These are phyloP conservation scores for Tetranychus truncatus DNA, from an alignment of 2,888 invertebrate species.

Conservation along the genomic window DNA sequence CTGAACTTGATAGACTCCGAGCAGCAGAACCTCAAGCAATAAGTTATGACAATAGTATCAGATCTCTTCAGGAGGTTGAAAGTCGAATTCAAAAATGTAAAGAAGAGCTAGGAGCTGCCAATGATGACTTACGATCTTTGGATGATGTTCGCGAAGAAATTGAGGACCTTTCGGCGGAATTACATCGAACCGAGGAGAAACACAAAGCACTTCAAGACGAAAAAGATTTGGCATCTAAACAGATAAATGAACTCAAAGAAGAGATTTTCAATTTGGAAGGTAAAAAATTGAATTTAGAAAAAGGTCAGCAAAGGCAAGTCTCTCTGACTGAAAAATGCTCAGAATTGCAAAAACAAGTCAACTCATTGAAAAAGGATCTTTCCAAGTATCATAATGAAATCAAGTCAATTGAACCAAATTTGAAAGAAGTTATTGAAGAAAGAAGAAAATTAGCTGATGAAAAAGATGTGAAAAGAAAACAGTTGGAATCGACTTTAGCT, in stretches of 20 bases:
- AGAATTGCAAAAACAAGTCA: neutral
- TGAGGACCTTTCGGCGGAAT: neutral
- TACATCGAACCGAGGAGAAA: neutral
- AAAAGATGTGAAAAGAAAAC: neutral
- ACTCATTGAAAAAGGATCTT: neutral
- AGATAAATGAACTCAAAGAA: neutral
- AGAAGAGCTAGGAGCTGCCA: neutral
- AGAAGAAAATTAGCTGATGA: neutral
- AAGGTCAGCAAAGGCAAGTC: neutral
- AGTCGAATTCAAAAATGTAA: neutral
- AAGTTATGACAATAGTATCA: neutral
- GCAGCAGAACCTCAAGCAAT: neutral
- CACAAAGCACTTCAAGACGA: neutral
- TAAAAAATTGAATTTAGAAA: constrained; percentile 11
- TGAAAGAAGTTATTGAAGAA: neutral
- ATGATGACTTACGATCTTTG: neutral
- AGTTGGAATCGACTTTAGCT: neutral
- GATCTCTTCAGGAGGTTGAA: neutral
- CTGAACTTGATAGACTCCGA: neutral
- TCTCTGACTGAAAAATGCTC: neutral
- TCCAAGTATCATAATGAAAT: neutral
- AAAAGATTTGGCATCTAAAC: neutral
- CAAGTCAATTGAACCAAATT: neutral
- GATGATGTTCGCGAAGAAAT: constrained; percentile 7
- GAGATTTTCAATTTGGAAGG: neutral